Base-by-base conservation (phyloP, 2,797 vertebrate species). In the Gymnoscopelus braueri region DNA sequence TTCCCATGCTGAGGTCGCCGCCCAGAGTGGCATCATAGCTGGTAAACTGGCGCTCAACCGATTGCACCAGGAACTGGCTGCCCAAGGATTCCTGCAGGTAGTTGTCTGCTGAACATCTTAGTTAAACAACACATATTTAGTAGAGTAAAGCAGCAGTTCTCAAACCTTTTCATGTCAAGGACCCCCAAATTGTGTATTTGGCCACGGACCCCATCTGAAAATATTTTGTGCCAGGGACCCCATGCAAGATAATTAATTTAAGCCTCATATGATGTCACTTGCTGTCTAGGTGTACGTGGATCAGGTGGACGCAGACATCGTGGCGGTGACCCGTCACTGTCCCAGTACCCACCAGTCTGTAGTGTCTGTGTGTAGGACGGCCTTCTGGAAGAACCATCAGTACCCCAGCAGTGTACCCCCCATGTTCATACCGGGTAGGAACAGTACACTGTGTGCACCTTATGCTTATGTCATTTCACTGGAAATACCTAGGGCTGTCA, bases 331-430 rank as follows among this genome's bases (percentile, higher is more conserved):
- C 4, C 95, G 98, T 52, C 98, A 99, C 66, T 98, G 95, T 35
- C 96, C 97, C 44, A 97, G 94, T 80, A 97, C 94, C 3, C 97
- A 99, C 84, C 97, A 97, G 67, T 99, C 97, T 11, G 96, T 99
- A 49, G 97, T 99, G 65, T 87, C 96, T 5, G 97, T 99, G 55
- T 95, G 94, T 56, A 94, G 97, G 69, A 98, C 97, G 0, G 97
- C 97, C 56, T 99, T 99, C 91, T 94, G 92, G 84, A 88, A 96
- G 84, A 94, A 89, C 14, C 94, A 93, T 52, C 89, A 94, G 85
- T 99, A 98, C 61, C 92, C 84, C 82, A 76, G 88, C 74, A 93
- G 93, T 66, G 94, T 96, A 11, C 94, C 97, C 1, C 96, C 97
- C 65, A 98, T 99, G 96, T 98, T 95, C 85, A 99, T 99, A 77